Conservation (phyloP, 2,113 vertebrate species). For the Butorides virescens region DNA sequence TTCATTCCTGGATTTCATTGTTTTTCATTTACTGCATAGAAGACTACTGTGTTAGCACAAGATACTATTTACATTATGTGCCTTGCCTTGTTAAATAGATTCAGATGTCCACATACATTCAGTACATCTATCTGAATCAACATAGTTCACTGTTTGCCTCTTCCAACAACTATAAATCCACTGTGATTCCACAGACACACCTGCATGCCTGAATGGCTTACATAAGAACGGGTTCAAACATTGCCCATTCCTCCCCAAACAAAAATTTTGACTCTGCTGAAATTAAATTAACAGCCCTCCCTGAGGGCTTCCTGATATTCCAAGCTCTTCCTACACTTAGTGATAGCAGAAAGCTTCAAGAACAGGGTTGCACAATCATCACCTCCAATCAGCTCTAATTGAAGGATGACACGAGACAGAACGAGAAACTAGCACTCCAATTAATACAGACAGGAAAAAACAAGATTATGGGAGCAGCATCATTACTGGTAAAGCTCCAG, state of each 20-base stretch:
- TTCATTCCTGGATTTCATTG: neutral
- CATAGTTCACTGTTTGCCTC: neutral
- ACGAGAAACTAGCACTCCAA: neutral
- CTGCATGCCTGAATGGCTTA: neutral
- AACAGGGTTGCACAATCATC: conserved; percentile 7
- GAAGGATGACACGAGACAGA: conserved; percentile 40
- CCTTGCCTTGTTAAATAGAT: neutral
- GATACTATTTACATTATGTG: neutral
- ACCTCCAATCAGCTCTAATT: conserved; percentile 43
- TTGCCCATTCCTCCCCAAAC: neutral
- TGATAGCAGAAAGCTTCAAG: neutral
- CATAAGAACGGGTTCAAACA: neutral
- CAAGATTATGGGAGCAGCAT: conserved; percentile 11
- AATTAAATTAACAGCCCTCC: neutral
- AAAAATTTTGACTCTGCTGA: neutral
- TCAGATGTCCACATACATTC: neutral
- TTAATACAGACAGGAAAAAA: conserved; percentile 53
- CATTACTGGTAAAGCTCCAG: neutral
- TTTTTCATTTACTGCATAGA: neutral
- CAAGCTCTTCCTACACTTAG: neutral
- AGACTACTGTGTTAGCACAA: neutral
- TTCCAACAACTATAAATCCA: neutral
- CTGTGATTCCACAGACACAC: neutral
- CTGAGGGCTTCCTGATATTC: neutral
- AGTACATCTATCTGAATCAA: neutral